Evolutionary conservation across 1,140 invertebrate genomes (phyloP), one percentile per base, ranked within the genome.

Genomic region (Aricia agestis): DNA sequence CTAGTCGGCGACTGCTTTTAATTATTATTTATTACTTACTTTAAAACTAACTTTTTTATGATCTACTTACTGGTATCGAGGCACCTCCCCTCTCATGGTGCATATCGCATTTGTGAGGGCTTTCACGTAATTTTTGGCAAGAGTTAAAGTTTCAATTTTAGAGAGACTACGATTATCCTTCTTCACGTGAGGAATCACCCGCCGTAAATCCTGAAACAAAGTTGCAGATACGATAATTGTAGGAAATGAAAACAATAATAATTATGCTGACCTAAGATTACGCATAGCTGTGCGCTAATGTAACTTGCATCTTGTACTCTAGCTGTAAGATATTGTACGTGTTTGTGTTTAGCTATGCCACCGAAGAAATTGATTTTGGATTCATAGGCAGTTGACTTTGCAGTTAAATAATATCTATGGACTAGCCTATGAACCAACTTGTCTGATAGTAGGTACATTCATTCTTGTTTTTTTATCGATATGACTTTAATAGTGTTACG

Each of bases 81-180:
- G 78, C 67, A 79, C 77, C 75, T 88, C 85, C 6, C 87, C 86
- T 52, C 85, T 79, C 82, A 91, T 85, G 6, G 79, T 79, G 70
- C 93, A 93, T 82, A 98, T 97, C 66, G 97, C 96, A 85, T 98
- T 97, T 15, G 97, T 98, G 69, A 98, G 92, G 1, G 97, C 97
- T 93, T 97, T 97, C 77, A 98, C 98, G 89, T 98, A 98, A 93
- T 98, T 98, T 93, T 97, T 97, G 74, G 97, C 97, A 84, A 98
- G 92, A 3, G 97, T 98, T 69, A 98, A 90, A 0, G 97, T 98
- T 92, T 98, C 97, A 81, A 98, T 97, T 92, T 98, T 98, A 6
- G 96, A 97, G 61, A 98, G 90, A 84, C 96, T 96, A 66, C 95
- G 89, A 68, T 85, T 89, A 79, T 97, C 97, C 90, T 97, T 95